Conservation (phyloP, 2,113 vertebrate genomes). For the Scophthalmus maximus region DNA sequence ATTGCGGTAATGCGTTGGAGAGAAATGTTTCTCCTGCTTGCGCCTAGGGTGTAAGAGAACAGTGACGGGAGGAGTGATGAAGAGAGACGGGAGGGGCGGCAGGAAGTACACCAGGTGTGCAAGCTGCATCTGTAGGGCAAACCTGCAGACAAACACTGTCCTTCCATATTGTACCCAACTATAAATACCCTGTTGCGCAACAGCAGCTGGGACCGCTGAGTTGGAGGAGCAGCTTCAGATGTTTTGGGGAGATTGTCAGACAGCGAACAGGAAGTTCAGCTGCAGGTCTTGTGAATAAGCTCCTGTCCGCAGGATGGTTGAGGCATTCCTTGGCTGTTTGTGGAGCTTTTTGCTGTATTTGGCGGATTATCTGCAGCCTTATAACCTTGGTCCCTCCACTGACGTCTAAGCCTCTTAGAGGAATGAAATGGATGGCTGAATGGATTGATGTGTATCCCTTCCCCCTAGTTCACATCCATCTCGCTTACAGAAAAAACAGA, state of each 20-base stretch:
- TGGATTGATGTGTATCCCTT: slow-evolving; percentile 61
- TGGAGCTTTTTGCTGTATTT: slow-evolving; percentile 64
- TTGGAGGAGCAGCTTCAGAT: slow-evolving; percentile 46
- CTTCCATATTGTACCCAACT: slow-evolving; percentile 43
- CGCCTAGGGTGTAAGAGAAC: slow-evolving; percentile 1
- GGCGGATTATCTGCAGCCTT: slow-evolving; percentile 75
- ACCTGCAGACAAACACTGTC: slow-evolving; percentile 55
- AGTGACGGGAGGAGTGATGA: slow-evolving; percentile 13
- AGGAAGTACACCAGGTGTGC: slow-evolving; percentile 72
- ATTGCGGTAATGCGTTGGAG: slow-evolving; percentile 44
- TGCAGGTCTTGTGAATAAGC: slow-evolving; percentile 56
- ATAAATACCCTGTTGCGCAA: slow-evolving; percentile 58
- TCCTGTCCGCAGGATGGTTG: slow-evolving; percentile 27
- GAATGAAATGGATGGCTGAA: slow-evolving; percentile 74
- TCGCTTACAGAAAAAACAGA: slow-evolving; percentile 58
- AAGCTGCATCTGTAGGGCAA: slow-evolving; percentile 51
- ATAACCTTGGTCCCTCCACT: slow-evolving; percentile 75
- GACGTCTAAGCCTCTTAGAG: slow-evolving; percentile 79
- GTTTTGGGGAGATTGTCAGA: slow-evolving; percentile 6
- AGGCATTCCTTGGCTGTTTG: slow-evolving; percentile 55
- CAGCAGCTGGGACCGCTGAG: slow-evolving; percentile 38
- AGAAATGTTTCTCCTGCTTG: slow-evolving; percentile 36
- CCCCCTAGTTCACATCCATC: slow-evolving; percentile 62
- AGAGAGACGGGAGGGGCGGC: slow-evolving; percentile 15
- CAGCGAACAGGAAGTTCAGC: slow-evolving; percentile 45